Base-by-base conservation (phyloP, 2,113 vertebrate species). In the Callaeas wilsoni region DNA sequence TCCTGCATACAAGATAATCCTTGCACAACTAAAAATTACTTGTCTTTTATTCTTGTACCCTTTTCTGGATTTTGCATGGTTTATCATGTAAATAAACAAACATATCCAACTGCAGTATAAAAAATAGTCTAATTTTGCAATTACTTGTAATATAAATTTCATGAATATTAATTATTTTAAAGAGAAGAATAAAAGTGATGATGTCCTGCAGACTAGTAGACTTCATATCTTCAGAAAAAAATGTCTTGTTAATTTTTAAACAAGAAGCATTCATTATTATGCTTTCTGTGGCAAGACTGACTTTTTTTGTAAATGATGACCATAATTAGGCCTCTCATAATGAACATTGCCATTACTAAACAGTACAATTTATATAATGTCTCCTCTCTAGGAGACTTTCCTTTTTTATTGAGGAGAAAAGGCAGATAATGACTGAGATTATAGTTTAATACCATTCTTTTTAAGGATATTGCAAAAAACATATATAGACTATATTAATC, bases 291-390 rank as follows among this genome's bases (percentile, higher is more conserved):
- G 96, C 63, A 96, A 96, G 83, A 93, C 80, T 94, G 93, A 93
- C 84, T 91, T 97, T 96, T 96, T 96, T 87, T 63, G 68, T 97
- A 98, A 98, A 96, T 97, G 53, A 98, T 97, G 93, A 96, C 95
- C 95, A 94, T 97, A 98, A 98, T 98, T 98, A 98, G 94, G 79
- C 53, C 76, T 77, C 96, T 97, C 75, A 88, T 98, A 98, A 98
- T 97, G 95, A 98, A 97, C 96, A 96, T 69, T 97, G 84, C 70
- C 96, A 91, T 96, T 98, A 97, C 97, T 98, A 97, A 98, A 97
- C 89, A 97, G 89, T 89, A 92, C 84, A 96, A 97, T 98, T 97
- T 97, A 96, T 97, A 96, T 90, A 95, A 96, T 89, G 84, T 93
- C 97, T 97, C 57, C 84, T 85, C 47, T 96, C 65, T 85, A 88